Conservation (phyloP, 2,888 invertebrate genomes). For the Nyleta sp. region DNA sequence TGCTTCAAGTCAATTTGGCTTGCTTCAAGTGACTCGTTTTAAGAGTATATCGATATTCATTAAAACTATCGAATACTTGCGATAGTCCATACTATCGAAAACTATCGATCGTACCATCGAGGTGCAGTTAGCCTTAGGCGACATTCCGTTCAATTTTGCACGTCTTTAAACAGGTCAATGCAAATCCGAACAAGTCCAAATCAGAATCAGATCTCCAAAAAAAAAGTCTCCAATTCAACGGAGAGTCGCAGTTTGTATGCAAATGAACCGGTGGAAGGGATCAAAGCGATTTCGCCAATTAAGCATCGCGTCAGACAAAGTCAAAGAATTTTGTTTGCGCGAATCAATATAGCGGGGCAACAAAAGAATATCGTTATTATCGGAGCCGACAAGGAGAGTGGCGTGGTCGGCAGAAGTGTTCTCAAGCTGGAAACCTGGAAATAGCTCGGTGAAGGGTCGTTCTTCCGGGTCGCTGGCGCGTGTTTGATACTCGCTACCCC, state of each 20-base stretch:
- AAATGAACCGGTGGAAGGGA: slow-evolving; percentile 21
- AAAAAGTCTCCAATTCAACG: too few relatives aligned
- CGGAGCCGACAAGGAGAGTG: slow-evolving; percentile 40
- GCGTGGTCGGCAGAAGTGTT: slow-evolving; percentile 44
- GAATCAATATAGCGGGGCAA: slow-evolving; percentile 50
- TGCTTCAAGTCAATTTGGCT: too few relatives aligned
- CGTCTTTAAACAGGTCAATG: too few relatives aligned
- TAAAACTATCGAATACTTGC: too few relatives aligned
- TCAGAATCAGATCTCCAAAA: too few relatives aligned
- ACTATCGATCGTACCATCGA: too few relatives aligned
- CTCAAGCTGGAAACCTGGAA: slow-evolving; percentile 58
- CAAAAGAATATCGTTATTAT: slow-evolving; percentile 64
- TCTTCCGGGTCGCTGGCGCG: slow-evolving; percentile 77
- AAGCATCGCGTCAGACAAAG: slow-evolving; percentile 43
- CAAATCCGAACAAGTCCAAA: too few relatives aligned
- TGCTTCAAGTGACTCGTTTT: too few relatives aligned
- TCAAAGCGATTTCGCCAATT: slow-evolving; percentile 56
- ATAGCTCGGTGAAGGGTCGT: slow-evolving; percentile 72
- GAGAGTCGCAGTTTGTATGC: slow-evolving; percentile 21
- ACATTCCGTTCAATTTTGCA: too few relatives aligned
- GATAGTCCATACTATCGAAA: too few relatives aligned
- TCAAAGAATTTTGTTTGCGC: slow-evolving; percentile 53
- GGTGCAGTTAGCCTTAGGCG: too few relatives aligned
- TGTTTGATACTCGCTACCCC: slow-evolving; percentile 67
- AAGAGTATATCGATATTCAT: too few relatives aligned